Percentiles rank a stretch among this genome's conserved stretches.
Evolutionary conservation across 2,113 vertebrate genomes (phyloP).

Genomic region (Vombatus ursinus): DNA sequence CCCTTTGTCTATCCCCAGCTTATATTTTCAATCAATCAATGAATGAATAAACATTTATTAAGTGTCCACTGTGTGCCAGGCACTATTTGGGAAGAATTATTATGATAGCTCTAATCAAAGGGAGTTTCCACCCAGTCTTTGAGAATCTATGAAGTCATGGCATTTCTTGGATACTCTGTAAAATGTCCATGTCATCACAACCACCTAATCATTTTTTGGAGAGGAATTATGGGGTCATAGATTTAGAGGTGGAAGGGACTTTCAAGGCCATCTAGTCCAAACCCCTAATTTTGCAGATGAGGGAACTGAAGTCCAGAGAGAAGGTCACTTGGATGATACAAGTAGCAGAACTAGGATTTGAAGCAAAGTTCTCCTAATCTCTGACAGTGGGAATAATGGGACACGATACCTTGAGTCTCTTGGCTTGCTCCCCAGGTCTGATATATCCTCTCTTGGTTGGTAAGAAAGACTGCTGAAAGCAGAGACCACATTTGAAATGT

Average conservation of each 20-base stretch:
- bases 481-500: neutral
- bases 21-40: neutral
- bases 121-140: neutral
- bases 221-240: neutral
- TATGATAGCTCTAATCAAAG: neutral
- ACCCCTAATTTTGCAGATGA: neutral
- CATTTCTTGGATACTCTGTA: neutral
- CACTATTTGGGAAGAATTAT: neutral
- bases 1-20: neutral
- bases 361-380: neutral
- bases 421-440: neutral
- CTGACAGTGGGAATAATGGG: neutral
- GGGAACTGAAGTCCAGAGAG: neutral
- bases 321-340: neutral
- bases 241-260: neutral
- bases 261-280: neutral
- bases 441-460: neutral
- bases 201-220: neutral
- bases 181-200: neutral
- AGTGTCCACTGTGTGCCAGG: neutral
- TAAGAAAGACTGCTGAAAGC: neutral
- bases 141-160: neutral
- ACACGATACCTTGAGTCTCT: accelerated
- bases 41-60: neutral
- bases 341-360: neutral